Base-by-base conservation (phyloP, 1,140 invertebrate species). In the Drosophila ananassae region DNA sequence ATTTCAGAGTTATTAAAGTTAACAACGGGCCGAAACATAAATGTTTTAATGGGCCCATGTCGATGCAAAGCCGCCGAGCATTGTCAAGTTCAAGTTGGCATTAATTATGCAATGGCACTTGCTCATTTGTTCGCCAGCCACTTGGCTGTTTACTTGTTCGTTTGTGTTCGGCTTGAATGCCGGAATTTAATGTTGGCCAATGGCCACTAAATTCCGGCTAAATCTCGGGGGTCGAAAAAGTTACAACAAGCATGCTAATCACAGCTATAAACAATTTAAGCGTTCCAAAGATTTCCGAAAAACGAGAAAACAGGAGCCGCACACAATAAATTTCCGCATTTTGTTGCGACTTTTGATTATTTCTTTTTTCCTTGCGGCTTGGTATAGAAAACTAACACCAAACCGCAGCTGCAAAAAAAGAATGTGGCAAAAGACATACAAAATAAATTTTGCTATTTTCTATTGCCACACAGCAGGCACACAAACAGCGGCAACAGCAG, bases 301-400 rank as follows among this genome's bases (percentile, higher is more conserved):
- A 69, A 52, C 59, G 51, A 64, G 60, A 74, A 84, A 69, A 52
- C 59, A 48, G 61, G 60, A 54, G 62, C 71, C 30, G 60, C 50
- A 54, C 78, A 89, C 83, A 76, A 87, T 87, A 87, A 87, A 89
- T 87, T 87, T 87, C 82, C 82, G 82, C 82, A 89, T 87, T 82
- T 71, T 54, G 72, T 80, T 80, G 59, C 63, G 72, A 58, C 72
- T 59, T 30, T 54, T 57, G 71, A 46, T 75, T 60, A 57, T 71
- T 67, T 34, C 47, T 68, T 71, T 78, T 66, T 63, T 44, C 32
- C 22, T 52, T 79, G 79, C 64, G 79, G 79, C 73, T 73, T 69
- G 59, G 69, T 78, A 87, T 87, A 82, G 59, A 77, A 82, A 76
- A 58, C 79, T 76, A 78, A 77, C 79, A 57, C 58, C 62, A 47